Evolutionary conservation across 2,797 vertebrate species (phyloP).

Genomic region (Crenichthys baileyi): DNA sequence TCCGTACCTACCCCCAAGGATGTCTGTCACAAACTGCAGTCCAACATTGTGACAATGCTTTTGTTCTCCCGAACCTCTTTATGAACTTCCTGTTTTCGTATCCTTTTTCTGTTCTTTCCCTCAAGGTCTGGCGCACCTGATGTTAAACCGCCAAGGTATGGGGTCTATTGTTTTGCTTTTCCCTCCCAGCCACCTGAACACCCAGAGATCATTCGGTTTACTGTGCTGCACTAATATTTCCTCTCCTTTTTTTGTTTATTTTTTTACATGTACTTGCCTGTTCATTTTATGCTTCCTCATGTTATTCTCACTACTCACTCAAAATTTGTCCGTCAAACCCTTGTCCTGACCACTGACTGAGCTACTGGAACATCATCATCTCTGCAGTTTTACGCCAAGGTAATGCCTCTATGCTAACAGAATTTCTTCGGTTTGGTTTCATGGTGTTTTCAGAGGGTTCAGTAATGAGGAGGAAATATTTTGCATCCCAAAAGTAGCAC

Average conservation of each 20-base stretch:
- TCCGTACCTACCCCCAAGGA: conserved; percentile 85
- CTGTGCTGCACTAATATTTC: conserved; percentile 81
- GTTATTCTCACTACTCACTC: conserved; percentile 84
- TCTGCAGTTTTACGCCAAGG: conserved; percentile 85
- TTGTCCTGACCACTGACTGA: conserved; percentile 88
- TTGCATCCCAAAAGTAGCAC: conserved; percentile 28
- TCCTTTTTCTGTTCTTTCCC: conserved; percentile 91
- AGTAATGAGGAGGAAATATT: conserved; percentile 25
- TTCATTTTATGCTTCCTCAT: conserved; percentile 83
- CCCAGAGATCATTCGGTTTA: conserved; percentile 75
- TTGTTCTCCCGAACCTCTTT: conserved; percentile 84
- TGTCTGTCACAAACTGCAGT: conserved; percentile 92
- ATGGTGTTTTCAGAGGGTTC: conserved; percentile 68
- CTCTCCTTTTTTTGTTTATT: conserved; percentile 64
- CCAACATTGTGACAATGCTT: conserved; percentile 90
- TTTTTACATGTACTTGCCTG: conserved; percentile 70
- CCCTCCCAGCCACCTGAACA: conserved; percentile 76
- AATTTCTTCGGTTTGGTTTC: conserved; percentile 73
- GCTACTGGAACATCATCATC: conserved; percentile 85
- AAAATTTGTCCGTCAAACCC: conserved; percentile 85
- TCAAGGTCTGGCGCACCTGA: conserved; percentile 99
- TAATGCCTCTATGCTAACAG: conserved; percentile 81
- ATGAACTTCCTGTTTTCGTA: conserved; percentile 90
- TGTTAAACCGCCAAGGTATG: conserved; percentile 98
- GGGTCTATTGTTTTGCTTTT: conserved; percentile 87